Base-by-base conservation (phyloP, 2,113 vertebrate genomes). In the Colaptes auratus region DNA sequence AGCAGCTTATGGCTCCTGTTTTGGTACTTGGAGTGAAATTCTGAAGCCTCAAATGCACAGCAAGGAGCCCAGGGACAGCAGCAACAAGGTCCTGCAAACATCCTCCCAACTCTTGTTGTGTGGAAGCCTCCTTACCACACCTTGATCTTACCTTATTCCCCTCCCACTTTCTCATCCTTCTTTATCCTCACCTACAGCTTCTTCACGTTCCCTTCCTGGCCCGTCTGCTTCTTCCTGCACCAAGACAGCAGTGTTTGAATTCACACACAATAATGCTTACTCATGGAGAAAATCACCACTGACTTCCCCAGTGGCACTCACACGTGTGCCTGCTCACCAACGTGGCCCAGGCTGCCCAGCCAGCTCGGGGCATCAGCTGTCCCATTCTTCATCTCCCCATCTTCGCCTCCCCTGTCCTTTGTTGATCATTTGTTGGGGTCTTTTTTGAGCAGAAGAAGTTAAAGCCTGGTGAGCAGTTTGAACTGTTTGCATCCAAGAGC, bases 221-320 rank as follows among this genome's bases (percentile, higher is more conserved):
- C 70, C 1, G 1, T 74, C 61, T 1, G 1, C 48, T 42, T 78
- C 35, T 46, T 89, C 66, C 55, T 53, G 21, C 30, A 23, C 61
- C 79, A 77, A 80, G 87, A 82, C 74, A 72, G 78, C 28, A 5
- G 77, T 36, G 52, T 82, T 66, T 86, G 53, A 70, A 48, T 46
- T 96, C 71, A 70, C 82, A 78, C 44, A 83, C 19, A 24, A 18
- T 60, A 90, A 72, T 25, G 10, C 69, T 94, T 86, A 91, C 58
- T 96, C 82, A 92, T 36, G 61, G 77, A 79, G 83, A 95, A 97
- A 95, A 92, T 66, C 80, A 60, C 85, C 31, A 1, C 66, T 75
- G 79, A 94, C 73, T 91, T 91, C n/a, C 88, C 73, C 77, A 71
- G 82, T 20, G 8, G 48, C 79, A 46, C 53, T 93, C 5, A 8